Evolutionary conservation across 2,797 vertebrate genomes (phyloP), one percentile per base, ranked within the genome.

Genomic region (Adelosebastes latens): DNA sequence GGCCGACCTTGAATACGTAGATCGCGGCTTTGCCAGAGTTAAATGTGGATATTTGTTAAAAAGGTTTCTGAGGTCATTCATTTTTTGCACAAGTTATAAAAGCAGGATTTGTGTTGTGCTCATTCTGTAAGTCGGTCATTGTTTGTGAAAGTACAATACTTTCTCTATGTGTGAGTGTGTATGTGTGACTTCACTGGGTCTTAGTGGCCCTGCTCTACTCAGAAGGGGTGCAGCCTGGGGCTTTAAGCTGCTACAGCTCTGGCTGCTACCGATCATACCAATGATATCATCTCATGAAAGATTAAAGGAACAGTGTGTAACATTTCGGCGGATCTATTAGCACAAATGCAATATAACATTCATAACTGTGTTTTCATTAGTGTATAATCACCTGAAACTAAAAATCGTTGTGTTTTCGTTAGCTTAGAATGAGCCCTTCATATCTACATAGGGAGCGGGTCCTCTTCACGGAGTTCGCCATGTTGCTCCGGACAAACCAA

Each of bases 31-130:
- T 72, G 67, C 73, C 73, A 59, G 25, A 70, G 24, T 86, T 74
- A 88, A 85, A 91, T 84, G 66, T 77, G 32, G 76, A 74, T 68
- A 12, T 79, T 79, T 75, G 64, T 77, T 27, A 39, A 24, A 81
- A 52, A 22, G 36, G 20, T 62, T 76, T 79, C 31, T 82, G 55
- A 80, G 62, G 24, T 88, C 77, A 68, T 52, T 67, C 8, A 34
- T n/a, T 75, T 73, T 86, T 79, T 79, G 9, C 52, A n/a, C 20
- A 13, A 66, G 56, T 82, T 73, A 60, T 82, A 65, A 64, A 86
- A 81, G 77, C 53, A 58, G 72, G 52, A 70, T 81, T 85, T 88
- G 53, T 85, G 64, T 46, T 12, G 14, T 7, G 55, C 72, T 67
- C n/a, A 63, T 74, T 78, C 31, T 77, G 29, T 75, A 36, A 71